Evolutionary conservation across 2,888 invertebrate species (phyloP), one percentile per base, ranked within the genome.

Genomic region (Yponomeuta sedellus): DNA sequence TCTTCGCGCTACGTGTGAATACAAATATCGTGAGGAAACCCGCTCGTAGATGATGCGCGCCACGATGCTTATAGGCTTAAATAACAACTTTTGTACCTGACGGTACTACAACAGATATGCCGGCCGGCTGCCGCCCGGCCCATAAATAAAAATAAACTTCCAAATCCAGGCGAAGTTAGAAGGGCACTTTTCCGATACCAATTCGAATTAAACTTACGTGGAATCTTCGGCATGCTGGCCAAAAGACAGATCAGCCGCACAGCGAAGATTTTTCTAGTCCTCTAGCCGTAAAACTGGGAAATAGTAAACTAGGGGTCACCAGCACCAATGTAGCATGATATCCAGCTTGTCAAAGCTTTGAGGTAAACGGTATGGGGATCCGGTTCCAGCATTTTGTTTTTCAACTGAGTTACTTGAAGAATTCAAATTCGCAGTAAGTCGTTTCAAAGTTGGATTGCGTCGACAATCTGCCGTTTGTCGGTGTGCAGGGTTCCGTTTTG

Each of bases 361-460:
- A 52, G 44, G 44, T 16, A 52, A 52, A 52, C 44, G 12, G 11
- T 20, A 57, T 6, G 56, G 56, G 64, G 19, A 83, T 84, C 76
- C 80, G 81, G 76, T 77, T 76, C 76, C 76, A 79, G 77, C 81
- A 80, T 84, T 52, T 85, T 85, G 83, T 85, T 86, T 85, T 83
- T 82, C 77, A 80, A 81, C 81, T 77, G 78, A 82, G 70, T 75
- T 79, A 80, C 70, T 69, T 67, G 67, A 73, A 71, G 72, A 78
- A 81, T 82, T 82, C 76, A 80, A 80, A 83, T 84, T 79, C 16
- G 20, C 22, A 22, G 80, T 75, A 79, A 80, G 75, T 81, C 75
- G 76, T 74, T 76, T 70, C 68, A 70, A 73, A 79, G 77, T 77
- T 76, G 75, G 73, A 71, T 16, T 5, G 8, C 20, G 59, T 63